A percentile compares a stretch with the other conserved stretches of the same genome.
Conservation (phyloP, 2,113 vertebrate genomes). For the human region DNA sequence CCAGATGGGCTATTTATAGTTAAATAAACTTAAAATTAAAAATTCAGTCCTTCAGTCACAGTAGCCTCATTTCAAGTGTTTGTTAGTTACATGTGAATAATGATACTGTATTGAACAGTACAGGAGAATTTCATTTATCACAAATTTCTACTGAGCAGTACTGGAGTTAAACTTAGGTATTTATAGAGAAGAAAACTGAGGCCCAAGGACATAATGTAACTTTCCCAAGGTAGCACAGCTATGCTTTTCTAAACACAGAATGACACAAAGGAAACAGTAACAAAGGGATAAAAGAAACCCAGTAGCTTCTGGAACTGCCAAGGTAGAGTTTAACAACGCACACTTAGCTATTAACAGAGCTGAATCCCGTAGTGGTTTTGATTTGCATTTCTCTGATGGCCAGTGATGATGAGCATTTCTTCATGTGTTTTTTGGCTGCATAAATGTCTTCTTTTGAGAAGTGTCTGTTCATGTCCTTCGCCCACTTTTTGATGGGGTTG, state of each 20-base stretch:
- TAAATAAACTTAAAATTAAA: slow-evolving; percentile 38
- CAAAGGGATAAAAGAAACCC: not conserved
- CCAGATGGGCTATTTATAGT: not conserved
- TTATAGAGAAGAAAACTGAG: not conserved
- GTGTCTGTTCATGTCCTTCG: too few relatives aligned
- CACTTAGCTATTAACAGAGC: not conserved
- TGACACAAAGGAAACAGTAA: not conserved
- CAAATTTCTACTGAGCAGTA: not conserved
- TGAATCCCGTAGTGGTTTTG: too few relatives aligned
- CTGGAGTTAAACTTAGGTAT: not conserved
- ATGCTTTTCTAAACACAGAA: not conserved
- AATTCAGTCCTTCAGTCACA: not conserved
- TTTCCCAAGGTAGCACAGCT: not conserved
- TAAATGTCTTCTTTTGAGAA: too few relatives aligned
- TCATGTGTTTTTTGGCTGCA: too few relatives aligned
- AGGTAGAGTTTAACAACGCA: not conserved
- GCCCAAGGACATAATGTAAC: not conserved
- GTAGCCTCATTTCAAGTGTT: not conserved
- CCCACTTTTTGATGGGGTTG: too few relatives aligned
- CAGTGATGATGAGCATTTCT: too few relatives aligned
- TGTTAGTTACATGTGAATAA: not conserved
- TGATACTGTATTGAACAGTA: not conserved
- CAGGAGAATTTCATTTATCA: not conserved
- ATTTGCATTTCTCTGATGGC: too few relatives aligned
- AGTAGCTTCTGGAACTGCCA: not conserved